Percentiles rank a stretch among this genome's conserved stretches.
phyloP scores from a whole-genome alignment of 2,797 vertebrate species.

The Parotocinclus haroldoi region DNA sequence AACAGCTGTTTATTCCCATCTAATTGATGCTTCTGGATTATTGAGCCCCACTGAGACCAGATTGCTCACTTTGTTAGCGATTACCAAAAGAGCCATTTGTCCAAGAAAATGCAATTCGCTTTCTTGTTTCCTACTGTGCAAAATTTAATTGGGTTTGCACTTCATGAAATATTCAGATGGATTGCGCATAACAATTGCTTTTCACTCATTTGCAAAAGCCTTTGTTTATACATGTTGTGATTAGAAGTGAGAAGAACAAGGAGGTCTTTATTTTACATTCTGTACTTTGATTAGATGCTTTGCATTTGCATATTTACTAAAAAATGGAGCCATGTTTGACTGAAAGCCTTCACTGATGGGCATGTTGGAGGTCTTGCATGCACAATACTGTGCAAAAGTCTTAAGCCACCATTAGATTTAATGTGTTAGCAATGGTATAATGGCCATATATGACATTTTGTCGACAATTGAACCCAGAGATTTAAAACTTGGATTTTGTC shows the following conservation, averaged over 20 bases:
- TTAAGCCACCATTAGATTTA: too few relatives aligned
- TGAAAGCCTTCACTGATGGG: too few relatives aligned
- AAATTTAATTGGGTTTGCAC: neutral
- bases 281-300: neutral
- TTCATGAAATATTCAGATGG: neutral
- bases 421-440: too few relatives aligned
- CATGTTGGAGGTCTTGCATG: too few relatives aligned
- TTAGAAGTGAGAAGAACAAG: neutral
- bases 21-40: neutral
- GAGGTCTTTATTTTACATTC: slow-evolving; percentile 3
- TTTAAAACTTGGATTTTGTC: too few relatives aligned
- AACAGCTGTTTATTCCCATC: neutral
- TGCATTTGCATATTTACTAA: too few relatives aligned
- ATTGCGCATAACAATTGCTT: neutral
- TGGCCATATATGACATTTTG: too few relatives aligned
- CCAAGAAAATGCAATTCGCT: neutral
- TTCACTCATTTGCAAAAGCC: slow-evolving; percentile 6
- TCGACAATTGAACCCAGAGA: too few relatives aligned
- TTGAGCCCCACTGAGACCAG: neutral
- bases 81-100: too few relatives aligned
- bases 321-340: too few relatives aligned
- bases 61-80: neutral
- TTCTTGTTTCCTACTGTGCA: neutral
- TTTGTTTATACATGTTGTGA: neutral
- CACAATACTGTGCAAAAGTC: too few relatives aligned